phyloP scores from a whole-genome alignment of 2,113 vertebrate species.

The Tursiops truncatus region DNA sequence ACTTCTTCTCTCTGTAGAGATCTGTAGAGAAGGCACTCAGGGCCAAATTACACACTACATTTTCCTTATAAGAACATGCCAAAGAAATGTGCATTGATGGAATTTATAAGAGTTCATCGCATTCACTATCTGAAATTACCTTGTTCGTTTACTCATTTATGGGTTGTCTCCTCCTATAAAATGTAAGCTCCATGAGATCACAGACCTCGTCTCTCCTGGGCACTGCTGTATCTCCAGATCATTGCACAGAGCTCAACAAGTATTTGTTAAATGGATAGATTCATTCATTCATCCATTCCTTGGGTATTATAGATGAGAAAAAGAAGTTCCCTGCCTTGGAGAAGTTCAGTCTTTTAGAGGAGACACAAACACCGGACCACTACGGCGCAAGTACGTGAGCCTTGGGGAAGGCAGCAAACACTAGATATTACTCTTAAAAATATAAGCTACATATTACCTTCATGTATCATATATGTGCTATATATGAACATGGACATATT shows the following conservation, averaged over 20 bases:
- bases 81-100: not conserved
- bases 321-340: not conserved
- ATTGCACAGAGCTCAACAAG: not conserved
- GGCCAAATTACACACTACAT: slow-evolving; percentile 6
- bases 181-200: slow-evolving; percentile 1
- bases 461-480: not conserved
- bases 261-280: slow-evolving; percentile 15
- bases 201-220: not conserved
- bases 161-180: not conserved
- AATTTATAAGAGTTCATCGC: slow-evolving; percentile 13
- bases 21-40: not conserved
- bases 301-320: not conserved
- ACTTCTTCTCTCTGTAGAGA: not conserved
- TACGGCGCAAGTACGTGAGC: not conserved
- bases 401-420: not conserved
- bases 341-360: not conserved
- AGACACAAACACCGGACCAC: not conserved
- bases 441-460: not conserved
- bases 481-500: not conserved
- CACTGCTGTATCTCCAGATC: not conserved
- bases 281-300: not conserved
- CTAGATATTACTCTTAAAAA: not conserved
- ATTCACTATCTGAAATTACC: slow-evolving; percentile 15
- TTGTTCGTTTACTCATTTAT: not conserved
- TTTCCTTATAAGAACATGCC: slow-evolving; percentile 54